These are phyloP conservation scores for Ceratina japonica DNA, from an alignment of 1,140 invertebrate genomes.

Conservation along the genomic window DNA sequence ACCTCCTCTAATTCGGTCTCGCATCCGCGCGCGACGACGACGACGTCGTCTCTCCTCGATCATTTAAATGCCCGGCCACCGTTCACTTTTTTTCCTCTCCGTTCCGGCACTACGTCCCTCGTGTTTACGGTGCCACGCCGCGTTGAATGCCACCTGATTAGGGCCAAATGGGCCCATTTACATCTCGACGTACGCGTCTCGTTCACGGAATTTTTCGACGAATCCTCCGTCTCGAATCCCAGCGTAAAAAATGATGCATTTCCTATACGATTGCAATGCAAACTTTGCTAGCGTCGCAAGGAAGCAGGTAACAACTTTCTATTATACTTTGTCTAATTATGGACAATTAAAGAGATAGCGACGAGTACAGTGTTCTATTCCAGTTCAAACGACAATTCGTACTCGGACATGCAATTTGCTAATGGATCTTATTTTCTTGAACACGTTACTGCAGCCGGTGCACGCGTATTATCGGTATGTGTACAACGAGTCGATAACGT, in stretches of 20 bases:
- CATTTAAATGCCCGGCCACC: slow-evolving; percentile 20
- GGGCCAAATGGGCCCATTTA: neutral
- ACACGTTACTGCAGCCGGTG: too few relatives aligned
- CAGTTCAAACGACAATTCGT: neutral
- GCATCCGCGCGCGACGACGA: neutral
- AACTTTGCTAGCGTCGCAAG: too few relatives aligned
- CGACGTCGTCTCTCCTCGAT: neutral
- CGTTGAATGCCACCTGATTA: neutral
- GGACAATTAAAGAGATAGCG: too few relatives aligned
- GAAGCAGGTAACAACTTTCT: too few relatives aligned
- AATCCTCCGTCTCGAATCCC: too few relatives aligned
- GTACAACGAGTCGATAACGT: slow-evolving; percentile 3
- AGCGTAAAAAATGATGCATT: too few relatives aligned
- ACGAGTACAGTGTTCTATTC: too few relatives aligned
- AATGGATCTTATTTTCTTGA: slow-evolving; percentile 2
- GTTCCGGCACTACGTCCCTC: neutral
- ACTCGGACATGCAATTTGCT: neutral
- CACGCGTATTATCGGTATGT: neutral
- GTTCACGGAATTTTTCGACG: too few relatives aligned
- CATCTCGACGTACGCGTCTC: too few relatives aligned
- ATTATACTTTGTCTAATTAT: too few relatives aligned
- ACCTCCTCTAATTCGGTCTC: slow-evolving; percentile 31
- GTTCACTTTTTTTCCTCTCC: neutral
- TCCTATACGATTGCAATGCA: too few relatives aligned
- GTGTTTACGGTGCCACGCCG: neutral